phyloP scores from a whole-genome alignment of 2,888 invertebrate genomes.

The Colletes collaris region DNA sequence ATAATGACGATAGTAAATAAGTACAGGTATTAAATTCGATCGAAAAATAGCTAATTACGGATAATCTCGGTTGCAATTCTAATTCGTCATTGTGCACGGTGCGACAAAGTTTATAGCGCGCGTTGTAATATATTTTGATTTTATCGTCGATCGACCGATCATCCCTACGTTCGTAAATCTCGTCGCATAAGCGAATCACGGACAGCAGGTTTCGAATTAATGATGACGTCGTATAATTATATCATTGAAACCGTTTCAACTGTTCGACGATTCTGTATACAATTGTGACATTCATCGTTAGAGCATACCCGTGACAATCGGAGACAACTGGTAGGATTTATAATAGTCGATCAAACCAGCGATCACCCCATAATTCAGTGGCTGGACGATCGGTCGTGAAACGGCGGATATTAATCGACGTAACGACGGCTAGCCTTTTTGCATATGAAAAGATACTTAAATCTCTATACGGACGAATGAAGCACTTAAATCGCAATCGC shows the following conservation, averaged over 20 bases:
- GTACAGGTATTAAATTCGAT: too few relatives aligned
- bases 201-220: slow-evolving; percentile 47
- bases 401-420: slow-evolving; percentile 32
- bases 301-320: slow-evolving; percentile 22
- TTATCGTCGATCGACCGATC: background rate
- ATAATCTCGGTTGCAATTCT: too few relatives aligned
- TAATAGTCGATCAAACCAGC: slow-evolving; percentile 27
- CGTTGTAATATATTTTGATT: too few relatives aligned
- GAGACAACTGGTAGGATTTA: slow-evolving; percentile 43
- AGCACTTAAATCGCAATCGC: background rate
- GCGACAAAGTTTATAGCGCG: too few relatives aligned
- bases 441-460: slow-evolving; percentile 35
- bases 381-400: slow-evolving; percentile 35
- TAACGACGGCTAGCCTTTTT: slow-evolving; percentile 12
- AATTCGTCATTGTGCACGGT: too few relatives aligned
- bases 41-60: too few relatives aligned
- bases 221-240: slow-evolving; percentile 71
- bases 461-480: background rate
- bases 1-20: too few relatives aligned
- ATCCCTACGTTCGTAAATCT: background rate
- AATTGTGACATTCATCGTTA: slow-evolving; percentile 7
- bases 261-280: slow-evolving; percentile 5
- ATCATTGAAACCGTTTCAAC: slow-evolving; percentile 45
- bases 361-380: slow-evolving; percentile 45
- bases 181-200: background rate